These are phyloP conservation scores for Leucophora obtusa DNA, from an alignment of 2,888 invertebrate genomes.

Conservation along the genomic window DNA sequence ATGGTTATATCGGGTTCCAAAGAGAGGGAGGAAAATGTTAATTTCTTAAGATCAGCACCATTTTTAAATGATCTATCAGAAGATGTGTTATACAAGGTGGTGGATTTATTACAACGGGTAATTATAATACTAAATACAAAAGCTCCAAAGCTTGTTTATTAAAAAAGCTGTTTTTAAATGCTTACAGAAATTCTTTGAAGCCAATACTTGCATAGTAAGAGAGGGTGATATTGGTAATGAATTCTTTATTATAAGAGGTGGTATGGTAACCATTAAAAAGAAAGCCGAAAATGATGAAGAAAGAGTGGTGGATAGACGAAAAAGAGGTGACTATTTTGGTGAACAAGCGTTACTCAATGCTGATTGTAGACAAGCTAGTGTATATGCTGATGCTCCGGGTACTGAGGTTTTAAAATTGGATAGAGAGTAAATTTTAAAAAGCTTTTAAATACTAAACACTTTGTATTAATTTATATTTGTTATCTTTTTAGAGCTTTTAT, in stretches of 20 bases:
- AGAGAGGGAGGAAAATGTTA: constrained; percentile 90
- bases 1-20: constrained; percentile 92
- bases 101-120: constrained; percentile 92
- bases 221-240: constrained; percentile 94
- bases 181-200: constrained; percentile 87
- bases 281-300: constrained; percentile 82
- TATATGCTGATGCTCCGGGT: constrained; percentile 90
- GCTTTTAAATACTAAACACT: not conserved
- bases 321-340: constrained; percentile 91
- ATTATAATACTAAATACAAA: constrained; percentile 46
- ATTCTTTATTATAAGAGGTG: constrained; percentile 93
- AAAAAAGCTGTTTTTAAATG: not conserved
- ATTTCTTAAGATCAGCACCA: constrained; percentile 90
- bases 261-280: constrained; percentile 87
- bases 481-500: constrained; percentile 83
- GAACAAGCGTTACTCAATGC: constrained; percentile 92
- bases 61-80: constrained; percentile 86
- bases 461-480: not conserved
- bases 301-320: constrained; percentile 84
- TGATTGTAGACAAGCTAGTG: constrained; percentile 92
- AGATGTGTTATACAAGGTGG: constrained; percentile 88
- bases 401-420: constrained; percentile 93
- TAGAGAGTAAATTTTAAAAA: constrained; percentile 83
- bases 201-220: constrained; percentile 87
- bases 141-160: not conserved